These are phyloP conservation scores for Beris chalybata DNA, from an alignment of 2,888 invertebrate genomes.

Conservation along the genomic window DNA sequence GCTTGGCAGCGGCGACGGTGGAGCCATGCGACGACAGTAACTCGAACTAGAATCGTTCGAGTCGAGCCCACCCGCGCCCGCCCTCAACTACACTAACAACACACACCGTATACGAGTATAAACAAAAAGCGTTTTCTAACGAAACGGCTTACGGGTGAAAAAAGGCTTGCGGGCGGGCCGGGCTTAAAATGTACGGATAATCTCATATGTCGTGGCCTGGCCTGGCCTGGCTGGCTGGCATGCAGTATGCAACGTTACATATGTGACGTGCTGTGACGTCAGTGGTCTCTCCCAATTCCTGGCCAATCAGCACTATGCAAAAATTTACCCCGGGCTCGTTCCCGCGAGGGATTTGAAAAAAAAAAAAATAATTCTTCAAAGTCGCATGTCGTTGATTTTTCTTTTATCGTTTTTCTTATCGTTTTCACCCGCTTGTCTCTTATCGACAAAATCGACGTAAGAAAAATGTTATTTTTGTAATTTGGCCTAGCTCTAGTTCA, in stretches of 20 bases:
- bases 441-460: background rate
- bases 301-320: conserved; percentile 12
- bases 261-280: conserved; percentile 10
- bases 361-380: no score
- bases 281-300: conserved; percentile 7
- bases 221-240: conserved; percentile 1
- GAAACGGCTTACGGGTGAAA: no score
- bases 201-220: no score
- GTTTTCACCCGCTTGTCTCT: no score
- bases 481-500: conserved; percentile 26
- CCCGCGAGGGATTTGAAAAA: no score
- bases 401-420: no score
- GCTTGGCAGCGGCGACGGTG: conserved; percentile 5
- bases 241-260: conserved; percentile 17
- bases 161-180: no score
- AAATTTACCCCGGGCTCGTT: no score
- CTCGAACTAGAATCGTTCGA: background rate
- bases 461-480: conserved; percentile 20
- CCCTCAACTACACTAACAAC: conserved; percentile 6
- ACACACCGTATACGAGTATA: background rate
- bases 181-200: no score
- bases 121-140: no score
- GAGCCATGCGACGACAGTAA: conserved; percentile 1
- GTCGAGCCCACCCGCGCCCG: background rate
- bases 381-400: no score